Conservation (phyloP, 1,140 invertebrate genomes). For the Odontomachus brunneus region DNA sequence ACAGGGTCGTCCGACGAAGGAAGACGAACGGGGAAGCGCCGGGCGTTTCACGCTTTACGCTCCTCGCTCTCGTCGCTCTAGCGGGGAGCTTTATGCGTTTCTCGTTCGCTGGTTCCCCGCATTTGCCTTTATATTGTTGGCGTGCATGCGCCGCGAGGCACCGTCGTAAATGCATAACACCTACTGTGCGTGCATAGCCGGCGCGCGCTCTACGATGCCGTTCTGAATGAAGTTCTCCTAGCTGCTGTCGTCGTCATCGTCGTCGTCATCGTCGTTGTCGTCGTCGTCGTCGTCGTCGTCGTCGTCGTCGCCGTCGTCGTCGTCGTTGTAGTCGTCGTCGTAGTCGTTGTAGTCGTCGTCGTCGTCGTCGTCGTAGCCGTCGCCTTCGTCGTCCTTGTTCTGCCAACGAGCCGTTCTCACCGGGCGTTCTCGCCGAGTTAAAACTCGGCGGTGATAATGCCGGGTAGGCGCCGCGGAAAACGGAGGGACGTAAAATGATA, state of each 20-base stretch:
- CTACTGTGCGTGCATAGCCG: conserved; percentile 57
- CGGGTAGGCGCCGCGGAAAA: neutral
- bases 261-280: conserved; percentile 14
- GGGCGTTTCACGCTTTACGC: conserved; percentile 55
- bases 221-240: conserved; percentile 54
- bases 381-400: neutral
- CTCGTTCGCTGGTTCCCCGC: conserved; percentile 52
- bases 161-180: conserved; percentile 65
- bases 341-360: too few relatives aligned
- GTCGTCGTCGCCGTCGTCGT: too few relatives aligned
- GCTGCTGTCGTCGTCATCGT: conserved; percentile 12
- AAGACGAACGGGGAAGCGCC: conserved; percentile 22
- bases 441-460: conserved; percentile 55
- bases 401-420: conserved; percentile 11
- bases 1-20: neutral
- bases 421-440: conserved; percentile 18
- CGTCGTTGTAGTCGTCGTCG: too few relatives aligned
- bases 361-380: too few relatives aligned
- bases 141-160: conserved; percentile 59
- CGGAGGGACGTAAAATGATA: conserved; percentile 38
- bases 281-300: neutral
- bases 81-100: conserved; percentile 63
- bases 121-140: conserved; percentile 58
- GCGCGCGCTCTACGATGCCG: conserved; percentile 23
- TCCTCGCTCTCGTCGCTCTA: conserved; percentile 20